A percentile compares a stretch with the other conserved stretches of the same genome.
phyloP scores from a whole-genome alignment of 1,140 invertebrate species.

The Ceratina japonica region DNA sequence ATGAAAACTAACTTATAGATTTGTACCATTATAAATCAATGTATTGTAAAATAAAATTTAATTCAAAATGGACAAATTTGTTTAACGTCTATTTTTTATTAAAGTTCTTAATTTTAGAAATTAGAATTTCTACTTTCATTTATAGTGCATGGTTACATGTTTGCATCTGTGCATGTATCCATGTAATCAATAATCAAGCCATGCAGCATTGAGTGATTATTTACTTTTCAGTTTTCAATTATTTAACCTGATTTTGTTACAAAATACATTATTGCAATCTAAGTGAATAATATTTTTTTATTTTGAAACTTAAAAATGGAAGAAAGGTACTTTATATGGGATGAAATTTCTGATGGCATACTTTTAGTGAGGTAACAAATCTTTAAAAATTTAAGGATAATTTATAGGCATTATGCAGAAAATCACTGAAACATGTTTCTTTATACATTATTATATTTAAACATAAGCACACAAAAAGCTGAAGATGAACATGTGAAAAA shows the following conservation, averaged over 20 bases:
- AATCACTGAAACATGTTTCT: slow-evolving; percentile 19
- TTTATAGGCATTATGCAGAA: neutral
- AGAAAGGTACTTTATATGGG: slow-evolving; percentile 78
- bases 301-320: slow-evolving; percentile 47
- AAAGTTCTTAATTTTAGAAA: neutral
- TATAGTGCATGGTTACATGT: neutral
- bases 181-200: slow-evolving; percentile 56
- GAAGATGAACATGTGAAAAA: slow-evolving; percentile 61
- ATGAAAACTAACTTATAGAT: neutral
- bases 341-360: slow-evolving; percentile 74
- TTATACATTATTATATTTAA: too few species aligned
- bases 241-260: slow-evolving; percentile 47
- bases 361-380: slow-evolving; percentile 74
- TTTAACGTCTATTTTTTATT: slow-evolving; percentile 2
- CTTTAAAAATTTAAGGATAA: neutral
- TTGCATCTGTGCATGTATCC: neutral
- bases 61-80: neutral
- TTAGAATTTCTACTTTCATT: neutral
- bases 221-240: slow-evolving; percentile 6
- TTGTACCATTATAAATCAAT: slow-evolving; percentile 16
- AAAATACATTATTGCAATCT: slow-evolving; percentile 26
- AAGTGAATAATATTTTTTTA: slow-evolving; percentile 17
- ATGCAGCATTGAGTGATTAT: slow-evolving; percentile 10
- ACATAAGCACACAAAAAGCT: slow-evolving; percentile 49
- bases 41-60: slow-evolving; percentile 47